A percentile compares a stretch with the other conserved stretches of the same genome.
Evolutionary conservation across 2,888 invertebrate species (phyloP).

Genomic region (Calameuta idolon): DNA sequence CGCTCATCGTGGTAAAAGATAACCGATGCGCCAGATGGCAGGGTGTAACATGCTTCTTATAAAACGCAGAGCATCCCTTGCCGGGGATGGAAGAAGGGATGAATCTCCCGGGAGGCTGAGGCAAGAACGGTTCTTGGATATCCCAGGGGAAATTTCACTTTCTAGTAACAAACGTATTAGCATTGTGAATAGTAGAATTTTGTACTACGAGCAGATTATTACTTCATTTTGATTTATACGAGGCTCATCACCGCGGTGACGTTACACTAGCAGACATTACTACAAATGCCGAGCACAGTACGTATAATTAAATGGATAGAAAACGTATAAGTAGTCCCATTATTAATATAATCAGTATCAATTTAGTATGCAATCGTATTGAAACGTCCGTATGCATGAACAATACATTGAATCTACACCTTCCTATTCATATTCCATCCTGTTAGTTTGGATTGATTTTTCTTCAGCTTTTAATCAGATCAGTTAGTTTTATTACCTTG

Average conservation of each 20-base stretch:
- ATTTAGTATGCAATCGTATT: neutral
- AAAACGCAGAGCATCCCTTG: neutral
- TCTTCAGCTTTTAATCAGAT: neutral
- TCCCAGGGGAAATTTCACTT: conserved; percentile 18
- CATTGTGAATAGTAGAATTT: neutral
- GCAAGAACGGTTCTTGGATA: conserved; percentile 11
- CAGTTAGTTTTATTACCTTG: neutral
- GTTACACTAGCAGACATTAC: neutral
- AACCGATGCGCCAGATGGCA: neutral
- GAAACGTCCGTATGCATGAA: neutral
- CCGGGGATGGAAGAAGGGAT: conserved; percentile 6
- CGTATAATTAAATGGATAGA: neutral
- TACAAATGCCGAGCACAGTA: neutral
- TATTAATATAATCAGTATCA: neutral
- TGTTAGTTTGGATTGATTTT: neutral
- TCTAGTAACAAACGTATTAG: conserved; percentile 9
- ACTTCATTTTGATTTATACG: neutral
- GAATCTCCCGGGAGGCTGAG: conserved; percentile 23
- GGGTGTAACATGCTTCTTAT: neutral
- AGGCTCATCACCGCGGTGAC: neutral
- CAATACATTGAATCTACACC: neutral
- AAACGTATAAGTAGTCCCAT: neutral
- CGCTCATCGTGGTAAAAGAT: neutral
- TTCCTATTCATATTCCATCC: neutral
- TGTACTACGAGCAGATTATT: neutral